Percentiles rank a stretch among this genome's conserved stretches.
Evolutionary conservation across 2,113 vertebrate genomes (phyloP).

Genomic region (Zosterops borbonicus): DNA sequence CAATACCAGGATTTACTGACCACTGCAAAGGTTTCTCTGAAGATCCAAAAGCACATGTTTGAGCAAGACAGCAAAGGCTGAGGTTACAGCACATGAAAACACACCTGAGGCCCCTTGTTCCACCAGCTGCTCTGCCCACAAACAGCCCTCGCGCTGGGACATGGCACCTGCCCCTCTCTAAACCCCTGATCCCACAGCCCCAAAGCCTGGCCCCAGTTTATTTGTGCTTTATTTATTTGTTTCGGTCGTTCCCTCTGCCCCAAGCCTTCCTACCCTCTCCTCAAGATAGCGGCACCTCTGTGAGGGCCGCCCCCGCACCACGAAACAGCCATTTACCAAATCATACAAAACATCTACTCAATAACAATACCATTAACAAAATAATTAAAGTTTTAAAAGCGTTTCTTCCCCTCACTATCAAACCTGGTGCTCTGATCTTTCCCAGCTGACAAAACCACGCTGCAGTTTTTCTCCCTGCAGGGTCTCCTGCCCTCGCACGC

Average conservation of each 20-base stretch:
- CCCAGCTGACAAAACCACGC: neutral
- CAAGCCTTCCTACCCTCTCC: rapidly evolving
- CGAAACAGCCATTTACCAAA: rapidly evolving
- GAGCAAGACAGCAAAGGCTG: neutral
- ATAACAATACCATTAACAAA: neutral
- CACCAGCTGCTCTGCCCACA: rapidly evolving
- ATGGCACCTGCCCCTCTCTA: neutral
- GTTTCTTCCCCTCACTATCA: neutral
- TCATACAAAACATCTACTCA: neutral
- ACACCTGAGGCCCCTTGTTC: neutral
- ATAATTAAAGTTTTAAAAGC: neutral
- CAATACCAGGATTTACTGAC: conserved; percentile 11
- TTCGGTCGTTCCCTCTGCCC: rapidly evolving
- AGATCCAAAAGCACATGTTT: conserved; percentile 6
- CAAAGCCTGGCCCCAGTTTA: rapidly evolving
- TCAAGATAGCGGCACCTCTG: neutral
- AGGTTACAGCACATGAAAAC: neutral
- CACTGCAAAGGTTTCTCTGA: conserved; percentile 17
- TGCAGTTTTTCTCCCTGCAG: neutral
- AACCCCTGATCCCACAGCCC: neutral
- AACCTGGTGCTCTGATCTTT: neutral
- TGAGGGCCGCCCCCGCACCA: neutral
- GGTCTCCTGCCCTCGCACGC: neutral
- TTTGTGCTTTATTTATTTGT: too few species aligned
- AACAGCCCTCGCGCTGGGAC: neutral